Base-by-base conservation (phyloP, 2,797 vertebrate genomes). In the Melanogrammus aeglefinus region DNA sequence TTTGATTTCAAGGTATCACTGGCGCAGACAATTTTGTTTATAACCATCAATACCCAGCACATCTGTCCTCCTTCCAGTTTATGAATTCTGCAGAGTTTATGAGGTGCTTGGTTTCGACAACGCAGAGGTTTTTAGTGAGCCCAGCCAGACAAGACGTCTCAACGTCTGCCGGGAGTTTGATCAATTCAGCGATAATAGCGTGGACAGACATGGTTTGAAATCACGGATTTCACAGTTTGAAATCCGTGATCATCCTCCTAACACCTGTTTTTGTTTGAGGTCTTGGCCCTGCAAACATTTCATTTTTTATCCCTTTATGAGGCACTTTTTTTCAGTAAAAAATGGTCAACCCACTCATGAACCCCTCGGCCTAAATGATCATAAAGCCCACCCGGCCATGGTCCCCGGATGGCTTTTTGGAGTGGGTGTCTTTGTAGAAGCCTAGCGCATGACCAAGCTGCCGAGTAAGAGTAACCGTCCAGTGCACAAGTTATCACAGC, bases 1-100 rank as follows among this genome's bases (percentile, higher is more conserved):
- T 80, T 72, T 9, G 75, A 90, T 89, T 91, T 88, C 79, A 89
- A 87, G 87, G 86, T 83, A 88, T 81, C 76, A 83, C 78, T 47
- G 76, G 78, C 78, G 78, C 38, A 38, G 69, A 72, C 75, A 14
- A 74, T 13, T 41, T 78, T 84, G 78, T 86, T 88, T 78, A 86
- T 88, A 80, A 77, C 73, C 75, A 75, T 84, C 81, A 77, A 82
- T 88, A 83, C 81, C 80, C 85, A 78, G 63, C 78, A 79, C 82
- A 78, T 80, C 78, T 81, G 78, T 85, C 77, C 78, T 78, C 47
- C 83, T 13, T 0, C 57, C 80, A 81, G 71, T 31, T 76, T 71
- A 73, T 78, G 82, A 71, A 73, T 36, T 81, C 79, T 82, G 51
- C 41, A 41, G 63, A 38, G n/a, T 63, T n/a, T 63, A 9, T 8